Evolutionary conservation across 1,140 invertebrate genomes (phyloP).

Genomic region (Copidosoma floridanum): DNA sequence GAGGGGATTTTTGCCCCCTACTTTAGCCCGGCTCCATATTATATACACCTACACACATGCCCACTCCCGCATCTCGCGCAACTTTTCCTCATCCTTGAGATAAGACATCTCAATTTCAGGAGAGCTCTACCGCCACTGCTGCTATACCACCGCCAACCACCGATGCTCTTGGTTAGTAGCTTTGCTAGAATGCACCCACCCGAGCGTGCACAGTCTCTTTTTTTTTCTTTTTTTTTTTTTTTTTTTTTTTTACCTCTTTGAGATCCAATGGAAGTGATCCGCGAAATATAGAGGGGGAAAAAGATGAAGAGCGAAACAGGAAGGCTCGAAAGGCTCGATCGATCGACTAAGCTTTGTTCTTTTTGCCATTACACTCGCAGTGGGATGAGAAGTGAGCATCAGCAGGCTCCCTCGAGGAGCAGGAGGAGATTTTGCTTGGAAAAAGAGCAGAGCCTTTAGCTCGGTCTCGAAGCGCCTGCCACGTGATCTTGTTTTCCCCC

Average conservation of each 20-base stretch:
- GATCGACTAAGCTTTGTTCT: background rate
- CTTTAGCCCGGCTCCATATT: no score
- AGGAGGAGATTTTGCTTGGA: background rate
- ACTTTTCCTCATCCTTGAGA: conserved; percentile 43
- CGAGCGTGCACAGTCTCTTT: background rate
- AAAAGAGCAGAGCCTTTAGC: background rate
- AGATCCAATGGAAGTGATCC: background rate
- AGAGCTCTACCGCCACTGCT: no score
- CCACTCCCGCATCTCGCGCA: conserved; percentile 39
- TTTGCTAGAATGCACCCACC: background rate
- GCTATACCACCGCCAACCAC: no score
- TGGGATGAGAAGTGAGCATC: background rate
- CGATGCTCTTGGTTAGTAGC: background rate
- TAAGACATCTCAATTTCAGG: conserved; percentile 45
- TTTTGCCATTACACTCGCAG: background rate
- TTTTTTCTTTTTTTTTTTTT: background rate
- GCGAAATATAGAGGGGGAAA: background rate
- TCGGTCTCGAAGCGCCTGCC: background rate
- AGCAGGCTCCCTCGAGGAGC: background rate
- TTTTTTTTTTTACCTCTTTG: background rate
- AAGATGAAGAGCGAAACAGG: no score
- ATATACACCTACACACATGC: no score
- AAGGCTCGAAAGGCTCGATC: no score
- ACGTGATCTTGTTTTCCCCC: conserved; percentile 3
- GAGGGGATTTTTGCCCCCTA: no score